Evolutionary conservation across 2,888 invertebrate genomes (phyloP).

Genomic region (Synergus gifuensis): DNA sequence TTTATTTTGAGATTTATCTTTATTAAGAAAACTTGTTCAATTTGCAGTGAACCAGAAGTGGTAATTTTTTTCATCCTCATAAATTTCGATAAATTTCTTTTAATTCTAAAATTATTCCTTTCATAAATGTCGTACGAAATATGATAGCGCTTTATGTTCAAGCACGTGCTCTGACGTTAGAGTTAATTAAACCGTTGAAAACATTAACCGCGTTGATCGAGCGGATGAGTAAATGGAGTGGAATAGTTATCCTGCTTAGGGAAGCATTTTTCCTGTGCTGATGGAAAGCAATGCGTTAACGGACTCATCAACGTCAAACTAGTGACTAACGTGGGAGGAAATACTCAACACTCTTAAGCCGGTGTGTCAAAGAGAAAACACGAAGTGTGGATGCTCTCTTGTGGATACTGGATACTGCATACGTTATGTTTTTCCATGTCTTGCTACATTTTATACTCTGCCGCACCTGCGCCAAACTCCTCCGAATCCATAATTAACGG

Average conservation of each 20-base stretch:
- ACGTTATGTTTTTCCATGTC: not conserved
- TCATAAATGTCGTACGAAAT: not conserved
- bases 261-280: not conserved
- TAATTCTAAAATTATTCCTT: not conserved
- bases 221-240: not conserved
- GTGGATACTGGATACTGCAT: not conserved
- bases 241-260: not conserved
- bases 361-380: not conserved
- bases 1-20: not conserved
- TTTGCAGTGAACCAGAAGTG: not conserved
- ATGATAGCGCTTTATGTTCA: not conserved
- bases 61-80: not conserved
- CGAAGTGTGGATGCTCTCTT: conserved; percentile 1
- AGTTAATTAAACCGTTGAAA: not conserved
- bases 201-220: not conserved
- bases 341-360: not conserved
- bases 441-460: not conserved
- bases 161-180: not conserved
- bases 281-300: not conserved
- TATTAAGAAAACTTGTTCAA: not conserved
- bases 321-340: conserved; percentile 1
- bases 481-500: not conserved
- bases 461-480: not conserved
- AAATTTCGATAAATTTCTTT: not conserved
- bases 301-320: conserved; percentile 6